These are phyloP conservation scores for Myzus persicae DNA, from an alignment of 1,140 invertebrate species.

Conservation along the genomic window DNA sequence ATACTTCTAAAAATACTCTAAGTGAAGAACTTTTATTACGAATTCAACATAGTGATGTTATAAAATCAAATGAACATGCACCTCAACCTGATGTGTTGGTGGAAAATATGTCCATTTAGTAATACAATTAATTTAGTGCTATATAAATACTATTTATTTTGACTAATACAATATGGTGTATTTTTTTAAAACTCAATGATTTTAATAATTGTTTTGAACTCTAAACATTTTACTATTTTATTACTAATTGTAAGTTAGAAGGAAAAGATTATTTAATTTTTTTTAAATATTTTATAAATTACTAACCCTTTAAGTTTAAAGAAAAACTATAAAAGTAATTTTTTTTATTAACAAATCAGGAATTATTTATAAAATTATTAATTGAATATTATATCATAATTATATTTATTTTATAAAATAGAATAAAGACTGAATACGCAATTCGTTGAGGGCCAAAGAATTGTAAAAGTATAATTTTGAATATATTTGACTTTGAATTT, in stretches of 20 bases:
- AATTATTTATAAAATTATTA: background rate
- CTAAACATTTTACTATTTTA: background rate
- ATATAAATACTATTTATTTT: background rate
- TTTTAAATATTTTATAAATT: background rate
- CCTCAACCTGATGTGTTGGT: background rate
- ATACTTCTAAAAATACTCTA: background rate
- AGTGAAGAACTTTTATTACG: background rate
- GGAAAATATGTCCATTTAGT: constrained; percentile 39
- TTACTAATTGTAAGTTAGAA: background rate
- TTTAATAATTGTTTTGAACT: background rate
- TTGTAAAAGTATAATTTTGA: background rate
- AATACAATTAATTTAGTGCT: background rate
- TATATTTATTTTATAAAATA: background rate
- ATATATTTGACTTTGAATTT: background rate
- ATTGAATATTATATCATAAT: background rate
- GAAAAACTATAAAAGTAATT: background rate
- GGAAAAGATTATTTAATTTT: background rate
- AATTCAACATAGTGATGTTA: background rate
- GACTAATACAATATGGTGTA: background rate
- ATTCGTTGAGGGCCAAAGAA: background rate
- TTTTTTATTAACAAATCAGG: background rate
- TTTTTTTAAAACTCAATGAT: background rate
- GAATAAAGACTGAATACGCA: constrained; percentile 11
- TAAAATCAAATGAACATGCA: background rate
- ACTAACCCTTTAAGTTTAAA: background rate